phyloP scores from a whole-genome alignment of 2,888 invertebrate genomes.

The Cephus spinipes region DNA sequence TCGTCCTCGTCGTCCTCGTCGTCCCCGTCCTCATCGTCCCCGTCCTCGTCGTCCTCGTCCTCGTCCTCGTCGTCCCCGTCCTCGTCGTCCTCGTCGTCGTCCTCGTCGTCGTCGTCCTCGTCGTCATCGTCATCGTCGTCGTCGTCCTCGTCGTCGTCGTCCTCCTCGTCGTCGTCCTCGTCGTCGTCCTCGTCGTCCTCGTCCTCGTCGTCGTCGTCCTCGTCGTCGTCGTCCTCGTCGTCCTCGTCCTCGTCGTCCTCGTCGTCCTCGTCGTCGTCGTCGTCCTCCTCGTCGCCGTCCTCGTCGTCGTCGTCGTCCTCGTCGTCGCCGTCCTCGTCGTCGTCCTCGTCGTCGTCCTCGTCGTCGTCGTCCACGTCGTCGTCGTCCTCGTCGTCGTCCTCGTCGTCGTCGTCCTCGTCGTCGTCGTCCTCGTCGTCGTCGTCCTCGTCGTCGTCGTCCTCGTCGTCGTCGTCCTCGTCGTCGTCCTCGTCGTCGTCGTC shows the following conservation, averaged over 20 bases:
- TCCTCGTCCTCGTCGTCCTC: not conserved
- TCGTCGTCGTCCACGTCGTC: not conserved
- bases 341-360: not conserved
- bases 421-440: not conserved
- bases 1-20: not conserved
- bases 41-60: too few relatives aligned
- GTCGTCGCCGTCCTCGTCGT: too few relatives aligned
- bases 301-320: too few relatives aligned
- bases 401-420: not conserved
- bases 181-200: not conserved
- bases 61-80: too few relatives aligned
- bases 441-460: not conserved
- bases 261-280: conserved; percentile 3
- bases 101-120: too few relatives aligned
- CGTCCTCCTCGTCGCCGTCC: too few relatives aligned
- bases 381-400: not conserved
- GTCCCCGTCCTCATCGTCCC: too few relatives aligned
- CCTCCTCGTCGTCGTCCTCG: too few relatives aligned
- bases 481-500: not conserved
- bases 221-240: not conserved
- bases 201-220: not conserved
- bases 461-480: not conserved
- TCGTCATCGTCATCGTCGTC: too few relatives aligned
- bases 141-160: too few relatives aligned
- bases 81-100: too few relatives aligned